Evolutionary conservation across 2,888 invertebrate species (phyloP).

Genomic region (Nysson spinosus): DNA sequence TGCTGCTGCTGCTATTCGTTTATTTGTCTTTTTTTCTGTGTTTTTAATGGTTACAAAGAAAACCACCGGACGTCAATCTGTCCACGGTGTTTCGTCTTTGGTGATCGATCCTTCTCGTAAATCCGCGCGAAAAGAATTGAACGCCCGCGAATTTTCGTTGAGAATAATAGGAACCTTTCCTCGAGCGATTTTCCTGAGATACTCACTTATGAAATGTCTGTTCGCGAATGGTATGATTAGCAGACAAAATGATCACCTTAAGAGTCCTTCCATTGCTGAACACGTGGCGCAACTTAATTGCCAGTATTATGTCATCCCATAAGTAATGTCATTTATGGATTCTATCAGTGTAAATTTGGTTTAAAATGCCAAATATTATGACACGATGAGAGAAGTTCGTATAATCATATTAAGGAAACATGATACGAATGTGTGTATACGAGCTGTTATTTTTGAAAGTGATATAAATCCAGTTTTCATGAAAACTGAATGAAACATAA

Average conservation of each 20-base stretch:
- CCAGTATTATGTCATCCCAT: no score
- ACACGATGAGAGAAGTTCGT: no score
- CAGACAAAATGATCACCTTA: neutral
- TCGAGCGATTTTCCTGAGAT: slow-evolving; percentile 5
- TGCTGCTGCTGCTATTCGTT: no score
- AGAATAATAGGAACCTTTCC: slow-evolving; percentile 6
- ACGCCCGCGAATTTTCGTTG: slow-evolving; percentile 1
- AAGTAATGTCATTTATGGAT: no score
- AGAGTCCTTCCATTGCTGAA: neutral
- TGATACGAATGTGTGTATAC: neutral
- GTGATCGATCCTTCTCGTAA: neutral
- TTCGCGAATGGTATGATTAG: neutral
- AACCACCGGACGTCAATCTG: neutral
- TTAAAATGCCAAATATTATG: no score
- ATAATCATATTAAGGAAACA: no score
- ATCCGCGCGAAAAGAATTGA: neutral
- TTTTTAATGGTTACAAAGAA: slow-evolving; percentile 7
- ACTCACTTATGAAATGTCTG: neutral
- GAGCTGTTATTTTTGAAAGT: no score
- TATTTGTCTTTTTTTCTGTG: neutral
- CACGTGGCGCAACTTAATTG: no score
- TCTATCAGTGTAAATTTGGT: no score
- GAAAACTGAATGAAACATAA: no score
- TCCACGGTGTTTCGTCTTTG: neutral
- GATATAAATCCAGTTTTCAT: neutral